Evolutionary conservation across 2,113 vertebrate genomes (phyloP), one percentile per base, ranked within the genome.

Genomic region (Brachirus orientalis): DNA sequence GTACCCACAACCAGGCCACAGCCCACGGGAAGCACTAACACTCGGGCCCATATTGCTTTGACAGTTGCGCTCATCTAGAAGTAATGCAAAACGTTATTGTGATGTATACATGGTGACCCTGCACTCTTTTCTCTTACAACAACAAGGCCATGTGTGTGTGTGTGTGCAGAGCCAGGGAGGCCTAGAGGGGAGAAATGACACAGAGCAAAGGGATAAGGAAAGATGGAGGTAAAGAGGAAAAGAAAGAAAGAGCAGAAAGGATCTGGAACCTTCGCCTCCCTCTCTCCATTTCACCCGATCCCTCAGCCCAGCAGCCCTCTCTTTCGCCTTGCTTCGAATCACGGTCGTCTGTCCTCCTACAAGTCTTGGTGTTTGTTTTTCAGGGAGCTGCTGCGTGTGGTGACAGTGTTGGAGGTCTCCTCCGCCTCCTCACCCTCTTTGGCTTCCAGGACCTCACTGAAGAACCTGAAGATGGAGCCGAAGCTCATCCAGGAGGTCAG

Each of bases 11-110:
- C 90, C 90, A 62, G 85, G 94, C 91, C 88, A 86, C 92, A 90
- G 94, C 94, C 94, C 95, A 93, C 90, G 92, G 95, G 95, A 96
- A 95, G 94, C 93, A 84, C 93, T 90, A 89, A 93, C 94, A 93
- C 94, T 90, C 93, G 90, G 90, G 91, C 77, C 94, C 94, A 92
- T 95, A 96, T 96, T 96, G 96, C 96, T 96, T 96, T 96, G 95
- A 98, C 95, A 98, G 95, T 94, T 95, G 94, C 95, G 87, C 93
- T 97, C 96, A 94, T 95, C 95, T 95, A 96, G 95, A 98, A 96
- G 94, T 96, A 96, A 98, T 95, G 94, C 93, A 95, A 96, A 96
- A 95, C 83, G 91, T 94, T 96, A 94, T 93, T 95, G 93, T 94
- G 95, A 95, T 93, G 95, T 94, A 93, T 90, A 94, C 92, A 93